Base-by-base conservation (phyloP, 2,113 vertebrate species). In the Salvelinus namaycush region DNA sequence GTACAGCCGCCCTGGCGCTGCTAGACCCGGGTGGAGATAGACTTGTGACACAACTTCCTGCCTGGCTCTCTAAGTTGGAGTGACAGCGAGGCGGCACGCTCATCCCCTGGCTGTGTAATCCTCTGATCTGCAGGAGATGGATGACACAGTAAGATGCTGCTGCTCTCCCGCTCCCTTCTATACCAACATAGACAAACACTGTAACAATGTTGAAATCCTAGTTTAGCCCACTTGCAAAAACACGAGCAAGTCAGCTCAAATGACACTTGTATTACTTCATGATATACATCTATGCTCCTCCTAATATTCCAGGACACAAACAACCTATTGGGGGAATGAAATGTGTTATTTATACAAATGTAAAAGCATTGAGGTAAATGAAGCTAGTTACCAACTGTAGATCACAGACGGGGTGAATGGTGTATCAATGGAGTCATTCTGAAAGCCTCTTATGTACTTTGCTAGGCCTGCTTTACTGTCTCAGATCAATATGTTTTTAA, bases 81-180 rank as follows among this genome's bases (percentile, higher is more conserved):
- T 82, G 72, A 87, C 87, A 88, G 79, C 78, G 22, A 75, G 76
- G 14, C 51, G 5, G 68, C 76, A 57, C 78, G 82, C 80, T 88
- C 80, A 73, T 79, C 22, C 60, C 73, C 75, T 5, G 62, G 27
- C 74, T 44, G 80, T 80, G 82, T 90, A 92, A 92, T 92, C 86
- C 88, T 78, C 87, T 89, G 86, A 90, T 81, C 88, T 87, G 80
- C 83, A 76, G 75, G 87, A 87, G 51, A 54, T 54, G 51, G 72
- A 84, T 76, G 29, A 34, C 83, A 83, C 83, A 81, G 84, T 83
- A 86, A 87, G 86, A 90, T 87, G 77, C 83, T 73, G 86, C 82
- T 84, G 81, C 80, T 84, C 77, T 84, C 84, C 6, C 82, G 82
- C 79, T 26, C 68, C 76, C 20, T 77, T 51, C 76, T 73, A 72